Percentiles rank a stretch among this genome's conserved stretches.
phyloP scores from a whole-genome alignment of 1,140 invertebrate species.

The Drosophila truncata region DNA sequence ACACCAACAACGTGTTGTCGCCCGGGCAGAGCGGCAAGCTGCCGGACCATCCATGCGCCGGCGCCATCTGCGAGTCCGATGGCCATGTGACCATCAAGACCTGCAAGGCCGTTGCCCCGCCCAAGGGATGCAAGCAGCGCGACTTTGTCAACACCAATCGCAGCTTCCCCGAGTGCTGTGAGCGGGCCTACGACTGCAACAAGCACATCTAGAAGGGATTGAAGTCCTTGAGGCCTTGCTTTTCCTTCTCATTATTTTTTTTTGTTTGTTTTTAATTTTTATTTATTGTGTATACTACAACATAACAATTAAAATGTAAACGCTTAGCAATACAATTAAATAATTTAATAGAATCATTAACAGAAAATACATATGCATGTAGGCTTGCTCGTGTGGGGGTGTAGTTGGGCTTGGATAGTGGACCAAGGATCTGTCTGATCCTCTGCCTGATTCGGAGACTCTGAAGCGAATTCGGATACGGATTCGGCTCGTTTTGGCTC shows the following conservation, averaged over 20 bases:
- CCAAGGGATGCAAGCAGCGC: constrained; percentile 77
- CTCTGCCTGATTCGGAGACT: not conserved
- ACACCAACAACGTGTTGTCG: constrained; percentile 54
- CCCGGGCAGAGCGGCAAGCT: constrained; percentile 69
- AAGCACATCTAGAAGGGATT: constrained; percentile 54
- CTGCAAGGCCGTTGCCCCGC: constrained; percentile 63
- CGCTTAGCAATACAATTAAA: constrained; percentile 82
- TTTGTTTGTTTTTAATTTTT: constrained; percentile 44
- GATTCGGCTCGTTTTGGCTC: constrained; percentile 36
- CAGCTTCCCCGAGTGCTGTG: constrained; percentile 70
- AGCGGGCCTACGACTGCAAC: constrained; percentile 70
- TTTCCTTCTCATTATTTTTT: constrained; percentile 11
- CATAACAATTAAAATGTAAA: constrained; percentile 83
- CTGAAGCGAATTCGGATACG: constrained; percentile 1
- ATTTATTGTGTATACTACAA: constrained; percentile 81
- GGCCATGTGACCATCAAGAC: constrained; percentile 64
- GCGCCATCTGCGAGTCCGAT: constrained; percentile 58
- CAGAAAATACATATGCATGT: constrained; percentile 69
- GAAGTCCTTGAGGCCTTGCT: not conserved
- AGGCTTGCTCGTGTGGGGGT: constrained; percentile 32
- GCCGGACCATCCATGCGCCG: constrained; percentile 70
- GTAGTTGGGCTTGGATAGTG: constrained; percentile 28
- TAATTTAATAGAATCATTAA: constrained; percentile 84
- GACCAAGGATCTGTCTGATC: constrained; percentile 16
- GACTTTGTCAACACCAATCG: constrained; percentile 80